Percentiles rank a stretch among this genome's conserved stretches.
Conservation (phyloP, 2,888 invertebrate genomes). For the Reticulitermes lucifugus region DNA sequence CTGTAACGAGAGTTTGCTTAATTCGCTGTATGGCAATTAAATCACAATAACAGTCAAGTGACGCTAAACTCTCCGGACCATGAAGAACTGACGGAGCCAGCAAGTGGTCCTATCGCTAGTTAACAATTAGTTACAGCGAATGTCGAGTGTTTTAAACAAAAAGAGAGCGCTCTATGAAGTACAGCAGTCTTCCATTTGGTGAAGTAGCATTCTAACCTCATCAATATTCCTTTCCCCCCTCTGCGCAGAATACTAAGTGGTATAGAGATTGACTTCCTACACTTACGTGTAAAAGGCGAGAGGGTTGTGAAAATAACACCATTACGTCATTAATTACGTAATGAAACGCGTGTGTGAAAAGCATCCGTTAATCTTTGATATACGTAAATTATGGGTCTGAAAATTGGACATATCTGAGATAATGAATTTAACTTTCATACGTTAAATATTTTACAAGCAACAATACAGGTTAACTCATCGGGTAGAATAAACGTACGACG, state of each 20-base stretch:
- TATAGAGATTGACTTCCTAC: background rate
- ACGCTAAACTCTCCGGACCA: background rate
- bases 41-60: background rate
- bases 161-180: background rate
- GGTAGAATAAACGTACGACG: no score
- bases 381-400: no score
- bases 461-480: no score
- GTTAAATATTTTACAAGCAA: no score
- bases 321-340: background rate
- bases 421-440: no score
- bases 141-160: conserved; percentile 21
- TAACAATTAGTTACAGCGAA: conserved; percentile 6
- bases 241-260: conserved; percentile 21
- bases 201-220: background rate
- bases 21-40: background rate
- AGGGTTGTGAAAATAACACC: background rate
- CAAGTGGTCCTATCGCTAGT: background rate
- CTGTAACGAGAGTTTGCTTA: background rate
- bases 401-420: no score
- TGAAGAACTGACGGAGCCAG: background rate
- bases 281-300: background rate
- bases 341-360: no score
- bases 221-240: conserved; percentile 21
- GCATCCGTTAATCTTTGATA: no score
- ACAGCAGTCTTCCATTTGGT: conserved; percentile 23